A percentile compares a stretch with the other conserved stretches of the same genome.
These are phyloP conservation scores for Philopedon plagiatum DNA, from an alignment of 2,888 invertebrate genomes.

Conservation along the genomic window DNA sequence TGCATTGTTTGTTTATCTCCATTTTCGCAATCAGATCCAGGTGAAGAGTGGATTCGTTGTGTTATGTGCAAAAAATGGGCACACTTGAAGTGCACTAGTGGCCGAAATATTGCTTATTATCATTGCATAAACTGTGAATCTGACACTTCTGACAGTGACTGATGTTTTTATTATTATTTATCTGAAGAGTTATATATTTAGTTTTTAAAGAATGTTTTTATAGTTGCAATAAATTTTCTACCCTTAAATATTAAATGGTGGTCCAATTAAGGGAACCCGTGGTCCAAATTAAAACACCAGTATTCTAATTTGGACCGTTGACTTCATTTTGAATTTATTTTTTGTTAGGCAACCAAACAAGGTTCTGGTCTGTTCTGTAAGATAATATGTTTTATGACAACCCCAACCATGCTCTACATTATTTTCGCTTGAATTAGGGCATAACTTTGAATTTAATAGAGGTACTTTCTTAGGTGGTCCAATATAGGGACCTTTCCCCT, in stretches of 20 bases:
- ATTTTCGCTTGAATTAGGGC: background rate
- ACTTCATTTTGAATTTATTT: background rate
- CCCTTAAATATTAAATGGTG: background rate
- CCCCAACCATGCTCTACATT: background rate
- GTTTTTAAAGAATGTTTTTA: background rate
- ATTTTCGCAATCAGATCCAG: background rate
- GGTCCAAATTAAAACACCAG: background rate
- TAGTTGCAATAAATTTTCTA: background rate
- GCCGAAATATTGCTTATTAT: background rate
- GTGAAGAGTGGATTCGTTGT: background rate
- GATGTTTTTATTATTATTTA: background rate
- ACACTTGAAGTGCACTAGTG: background rate
- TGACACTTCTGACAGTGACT: background rate
- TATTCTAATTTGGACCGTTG: background rate
- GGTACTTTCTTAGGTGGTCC: constrained; percentile 2
- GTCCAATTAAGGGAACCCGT: background rate
- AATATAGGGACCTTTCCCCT: constrained; percentile 11
- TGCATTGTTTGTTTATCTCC: background rate
- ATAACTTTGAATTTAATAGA: background rate
- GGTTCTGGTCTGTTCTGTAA: background rate
- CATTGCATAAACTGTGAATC: background rate
- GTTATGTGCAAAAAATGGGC: background rate
- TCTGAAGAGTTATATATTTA: background rate
- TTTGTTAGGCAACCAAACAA: background rate
- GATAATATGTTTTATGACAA: background rate